phyloP scores from a whole-genome alignment of 2,888 invertebrate genomes.

The Melitaea athalia region DNA sequence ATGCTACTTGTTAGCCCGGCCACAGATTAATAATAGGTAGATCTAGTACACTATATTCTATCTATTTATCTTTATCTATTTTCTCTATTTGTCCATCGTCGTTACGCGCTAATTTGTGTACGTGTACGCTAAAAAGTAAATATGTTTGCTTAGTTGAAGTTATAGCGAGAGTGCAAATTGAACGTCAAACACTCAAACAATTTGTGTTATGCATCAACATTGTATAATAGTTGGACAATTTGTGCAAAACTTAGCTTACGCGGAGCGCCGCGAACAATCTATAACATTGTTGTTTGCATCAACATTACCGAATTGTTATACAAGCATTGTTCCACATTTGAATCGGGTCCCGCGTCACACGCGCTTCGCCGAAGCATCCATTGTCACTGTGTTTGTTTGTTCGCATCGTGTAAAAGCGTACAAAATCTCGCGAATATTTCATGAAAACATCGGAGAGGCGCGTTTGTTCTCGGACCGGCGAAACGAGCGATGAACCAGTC shows the following conservation, averaged over 20 bases:
- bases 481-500: constrained; percentile 26
- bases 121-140: constrained; percentile 4
- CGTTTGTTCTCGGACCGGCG: constrained; percentile 44
- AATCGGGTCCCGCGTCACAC: constrained; percentile 65
- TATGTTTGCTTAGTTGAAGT: constrained; percentile 25
- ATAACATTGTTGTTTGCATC: constrained; percentile 68
- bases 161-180: constrained; percentile 32
- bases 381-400: constrained; percentile 78
- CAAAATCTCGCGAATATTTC: constrained; percentile 71
- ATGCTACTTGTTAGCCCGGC: constrained; percentile 31
- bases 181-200: constrained; percentile 35
- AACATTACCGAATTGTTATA: constrained; percentile 76
- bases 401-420: constrained; percentile 61
- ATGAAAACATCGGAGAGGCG: constrained; percentile 63
- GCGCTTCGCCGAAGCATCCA: constrained; percentile 73
- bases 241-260: constrained; percentile 62
- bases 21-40: constrained; percentile 27
- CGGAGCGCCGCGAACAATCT: constrained; percentile 58
- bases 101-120: not conserved
- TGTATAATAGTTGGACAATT: constrained; percentile 49
- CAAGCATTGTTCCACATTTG: constrained; percentile 80
- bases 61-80: not conserved
- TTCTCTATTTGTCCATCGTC: not conserved
- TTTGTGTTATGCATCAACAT: constrained; percentile 36
- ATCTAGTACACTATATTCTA: not conserved